Percentiles rank a stretch among this genome's conserved stretches.
Evolutionary conservation across 2,113 vertebrate species (phyloP).

Genomic region (Microtus oregoni): DNA sequence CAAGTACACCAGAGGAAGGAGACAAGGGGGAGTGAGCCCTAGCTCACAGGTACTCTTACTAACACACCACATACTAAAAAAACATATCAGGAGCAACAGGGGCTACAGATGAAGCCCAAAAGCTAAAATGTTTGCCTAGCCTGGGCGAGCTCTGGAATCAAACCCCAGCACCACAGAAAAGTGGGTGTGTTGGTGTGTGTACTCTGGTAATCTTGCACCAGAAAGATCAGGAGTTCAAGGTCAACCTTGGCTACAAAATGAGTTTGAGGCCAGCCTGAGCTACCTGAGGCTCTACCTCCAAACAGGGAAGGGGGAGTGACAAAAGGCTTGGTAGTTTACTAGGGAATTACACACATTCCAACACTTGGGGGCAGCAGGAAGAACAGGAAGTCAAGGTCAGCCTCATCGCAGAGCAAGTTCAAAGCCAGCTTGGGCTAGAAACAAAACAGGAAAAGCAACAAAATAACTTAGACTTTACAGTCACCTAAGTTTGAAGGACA

Average conservation of each 20-base stretch:
- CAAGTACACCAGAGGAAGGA: neutral
- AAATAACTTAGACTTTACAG: neutral
- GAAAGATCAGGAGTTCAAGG: neutral
- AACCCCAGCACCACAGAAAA: neutral
- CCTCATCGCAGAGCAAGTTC: neutral
- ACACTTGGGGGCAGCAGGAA: neutral
- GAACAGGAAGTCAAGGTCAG: neutral
- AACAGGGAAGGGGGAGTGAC: neutral
- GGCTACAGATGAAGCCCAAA: too few relatives aligned
- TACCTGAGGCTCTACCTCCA: neutral
- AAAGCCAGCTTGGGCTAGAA: neutral
- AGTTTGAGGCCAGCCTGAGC: neutral
- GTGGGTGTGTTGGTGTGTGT: neutral
- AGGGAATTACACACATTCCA: too few relatives aligned
- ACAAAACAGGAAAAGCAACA: neutral
- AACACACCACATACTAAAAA: neutral
- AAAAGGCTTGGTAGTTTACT: neutral
- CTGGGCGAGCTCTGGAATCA: neutral
- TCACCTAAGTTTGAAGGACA: constrained; percentile 42
- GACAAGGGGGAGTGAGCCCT: neutral
- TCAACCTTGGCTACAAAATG: neutral
- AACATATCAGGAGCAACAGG: neutral
- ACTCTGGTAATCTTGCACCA: neutral
- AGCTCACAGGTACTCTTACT: neutral
- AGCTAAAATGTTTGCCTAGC: neutral